Evolutionary conservation across 2,888 invertebrate species (phyloP).

Genomic region (Philopedon plagiatum): DNA sequence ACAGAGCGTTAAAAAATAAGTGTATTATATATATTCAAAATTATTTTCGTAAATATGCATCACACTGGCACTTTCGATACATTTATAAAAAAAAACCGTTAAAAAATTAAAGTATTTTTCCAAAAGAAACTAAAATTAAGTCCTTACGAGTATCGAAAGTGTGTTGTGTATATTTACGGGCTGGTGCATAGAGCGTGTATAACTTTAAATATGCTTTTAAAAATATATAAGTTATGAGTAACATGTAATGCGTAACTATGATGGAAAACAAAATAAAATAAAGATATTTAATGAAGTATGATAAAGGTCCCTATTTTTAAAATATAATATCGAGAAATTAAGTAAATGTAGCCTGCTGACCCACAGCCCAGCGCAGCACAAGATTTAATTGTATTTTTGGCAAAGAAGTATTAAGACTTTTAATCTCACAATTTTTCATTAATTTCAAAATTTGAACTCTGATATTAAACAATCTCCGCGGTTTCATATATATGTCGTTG

Average conservation of each 20-base stretch:
- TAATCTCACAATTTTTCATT: constrained; percentile 22
- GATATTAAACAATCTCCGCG: constrained; percentile 23
- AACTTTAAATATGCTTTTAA: constrained; percentile 26
- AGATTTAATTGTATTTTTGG: constrained; percentile 37
- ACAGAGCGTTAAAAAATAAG: constrained; percentile 61
- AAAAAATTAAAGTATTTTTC: constrained; percentile 8
- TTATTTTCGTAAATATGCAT: constrained; percentile 50
- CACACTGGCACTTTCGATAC: constrained; percentile 32
- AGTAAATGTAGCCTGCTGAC: constrained; percentile 63
- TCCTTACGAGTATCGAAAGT: constrained; percentile 20
- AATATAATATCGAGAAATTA: constrained; percentile 53
- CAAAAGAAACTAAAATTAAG: neutral
- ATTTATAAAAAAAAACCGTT: constrained; percentile 41
- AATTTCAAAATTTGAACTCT: constrained; percentile 17
- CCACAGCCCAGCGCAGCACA: constrained; percentile 59
- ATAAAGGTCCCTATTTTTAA: constrained; percentile 31
- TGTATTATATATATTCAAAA: constrained; percentile 48
- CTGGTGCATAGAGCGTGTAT: constrained; percentile 19
- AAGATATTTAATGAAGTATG: constrained; percentile 24
- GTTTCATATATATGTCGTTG: constrained; percentile 58
- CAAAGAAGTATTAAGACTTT: constrained; percentile 44
- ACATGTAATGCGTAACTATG: constrained; percentile 16
- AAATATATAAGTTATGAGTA: constrained; percentile 26
- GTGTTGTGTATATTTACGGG: constrained; percentile 40
- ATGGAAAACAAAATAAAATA: constrained; percentile 25